A percentile compares a stretch with the other conserved stretches of the same genome.
phyloP scores from a whole-genome alignment of 1,140 invertebrate species.

The Choristoneura fumiferana region DNA sequence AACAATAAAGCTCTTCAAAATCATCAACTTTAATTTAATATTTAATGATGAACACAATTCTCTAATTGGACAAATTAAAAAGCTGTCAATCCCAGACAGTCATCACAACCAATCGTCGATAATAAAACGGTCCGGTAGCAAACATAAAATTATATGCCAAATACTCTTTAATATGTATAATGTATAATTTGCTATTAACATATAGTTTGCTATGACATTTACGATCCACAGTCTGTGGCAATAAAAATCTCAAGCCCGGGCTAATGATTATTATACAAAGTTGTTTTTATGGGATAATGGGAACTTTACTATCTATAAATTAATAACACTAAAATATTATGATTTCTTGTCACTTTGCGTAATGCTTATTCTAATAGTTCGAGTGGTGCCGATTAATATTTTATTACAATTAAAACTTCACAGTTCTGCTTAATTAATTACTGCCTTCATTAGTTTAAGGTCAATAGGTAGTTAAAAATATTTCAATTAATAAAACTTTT shows the following conservation, averaged over 20 bases:
- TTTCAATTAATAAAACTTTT: no score
- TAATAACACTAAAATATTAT: constrained; percentile 17
- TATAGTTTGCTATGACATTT: constrained; percentile 53
- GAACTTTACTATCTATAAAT: constrained; percentile 28
- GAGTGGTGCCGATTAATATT: not conserved
- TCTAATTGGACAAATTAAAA: constrained; percentile 1
- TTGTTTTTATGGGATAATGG: constrained; percentile 43
- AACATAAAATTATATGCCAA: constrained; percentile 36
- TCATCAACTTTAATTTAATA: no score
- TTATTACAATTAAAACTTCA: not conserved
- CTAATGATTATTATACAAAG: constrained; percentile 45
- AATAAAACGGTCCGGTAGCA: constrained; percentile 32
- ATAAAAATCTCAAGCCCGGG: constrained; percentile 35
- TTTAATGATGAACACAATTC: no score
- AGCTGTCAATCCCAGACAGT: not conserved
- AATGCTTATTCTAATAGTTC: not conserved
- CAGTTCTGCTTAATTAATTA: constrained; percentile 8
- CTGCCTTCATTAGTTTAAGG: not conserved
- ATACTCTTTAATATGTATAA: constrained; percentile 36
- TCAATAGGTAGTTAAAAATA: no score
- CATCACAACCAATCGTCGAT: not conserved
- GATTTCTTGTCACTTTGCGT: constrained; percentile 10
- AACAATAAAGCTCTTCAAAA: no score
- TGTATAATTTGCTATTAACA: constrained; percentile 59
- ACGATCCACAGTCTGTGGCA: constrained; percentile 38